Base-by-base conservation (phyloP, 2,113 vertebrate species). In the Shinisaurus crocodilurus region DNA sequence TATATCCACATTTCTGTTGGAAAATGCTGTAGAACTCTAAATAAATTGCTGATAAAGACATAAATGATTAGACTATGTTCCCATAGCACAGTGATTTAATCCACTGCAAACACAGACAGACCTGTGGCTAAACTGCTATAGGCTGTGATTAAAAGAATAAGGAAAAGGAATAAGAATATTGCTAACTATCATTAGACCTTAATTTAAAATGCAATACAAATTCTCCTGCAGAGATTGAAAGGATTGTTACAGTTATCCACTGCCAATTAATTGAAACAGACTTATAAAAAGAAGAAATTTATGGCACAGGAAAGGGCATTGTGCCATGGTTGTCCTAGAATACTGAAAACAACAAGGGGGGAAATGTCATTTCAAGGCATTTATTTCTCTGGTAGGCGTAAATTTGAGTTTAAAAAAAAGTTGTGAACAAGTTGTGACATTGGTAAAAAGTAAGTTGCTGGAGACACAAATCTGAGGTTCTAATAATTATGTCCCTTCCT, bases 91-190 rank as follows among this genome's bases (percentile, higher is more conserved):
- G 18, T 88, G 67, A 88, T 92, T 69, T 91, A 89, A 87, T 81
- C 67, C 25, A 74, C 7, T 86, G 9, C 25, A 86, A 90, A 90
- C 60, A 81, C 12, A 69, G 75, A 74, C 6, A 84, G 1, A 32
- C 4, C 87, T 85, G 34, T 34, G 65, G n/a, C 89, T 79, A 75
- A 60, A 92, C 25, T 65, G 72, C 29, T 91, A 23, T 40, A 16
- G 50, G 87, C 0, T 70, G 34, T 84, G 67, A 87, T 69, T 82
- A 92, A 88, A 76, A 85, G 27, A 91, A 87, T 57, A 88, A 92
- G 79, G 34, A 88, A 8, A 89, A n/a, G 84, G 67, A 65, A 3
- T 27, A 72, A 76, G 25, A 83, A 65, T 79, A 74, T 37, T 80
- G 18, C 67, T 89, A 90, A 82, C n/a, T 76, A n/a, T 57, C 76